Percentiles rank a stretch among this genome's conserved stretches.
Evolutionary conservation across 2,113 vertebrate species (phyloP).

Genomic region (Columba janthina): DNA sequence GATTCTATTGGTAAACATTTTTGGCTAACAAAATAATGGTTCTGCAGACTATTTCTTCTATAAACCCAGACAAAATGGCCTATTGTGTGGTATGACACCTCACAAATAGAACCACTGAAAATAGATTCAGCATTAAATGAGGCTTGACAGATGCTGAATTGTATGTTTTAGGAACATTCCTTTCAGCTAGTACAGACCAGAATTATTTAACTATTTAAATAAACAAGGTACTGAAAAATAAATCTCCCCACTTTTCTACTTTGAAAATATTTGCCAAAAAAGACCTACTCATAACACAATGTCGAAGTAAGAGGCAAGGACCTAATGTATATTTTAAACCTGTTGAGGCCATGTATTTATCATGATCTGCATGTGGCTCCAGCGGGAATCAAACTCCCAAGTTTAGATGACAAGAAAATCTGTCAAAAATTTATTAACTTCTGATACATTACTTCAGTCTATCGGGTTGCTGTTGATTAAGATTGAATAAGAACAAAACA

Average conservation of each 20-base stretch:
- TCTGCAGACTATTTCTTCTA: background rate
- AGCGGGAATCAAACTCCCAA: background rate
- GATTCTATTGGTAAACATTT: background rate
- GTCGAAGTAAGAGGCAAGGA: background rate
- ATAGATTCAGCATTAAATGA: background rate
- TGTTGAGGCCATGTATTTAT: fast-evolving
- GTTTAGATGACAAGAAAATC: background rate
- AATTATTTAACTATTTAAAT: background rate
- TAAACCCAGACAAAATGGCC: background rate
- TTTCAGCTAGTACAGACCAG: background rate
- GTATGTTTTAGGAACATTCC: background rate
- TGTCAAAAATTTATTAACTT: background rate
- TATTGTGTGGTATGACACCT: background rate
- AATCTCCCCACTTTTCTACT: background rate
- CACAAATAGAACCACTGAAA: background rate
- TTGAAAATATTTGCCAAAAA: background rate
- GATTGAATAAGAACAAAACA: background rate
- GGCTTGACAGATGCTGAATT: background rate
- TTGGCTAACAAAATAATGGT: background rate
- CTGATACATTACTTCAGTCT: background rate
- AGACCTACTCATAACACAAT: background rate
- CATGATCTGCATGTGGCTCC: background rate
- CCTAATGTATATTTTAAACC: background rate
- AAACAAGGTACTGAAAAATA: background rate
- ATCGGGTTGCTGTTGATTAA: fast-evolving